phyloP scores from a whole-genome alignment of 2,113 vertebrate species.

The Forbesichthys agassizii region DNA sequence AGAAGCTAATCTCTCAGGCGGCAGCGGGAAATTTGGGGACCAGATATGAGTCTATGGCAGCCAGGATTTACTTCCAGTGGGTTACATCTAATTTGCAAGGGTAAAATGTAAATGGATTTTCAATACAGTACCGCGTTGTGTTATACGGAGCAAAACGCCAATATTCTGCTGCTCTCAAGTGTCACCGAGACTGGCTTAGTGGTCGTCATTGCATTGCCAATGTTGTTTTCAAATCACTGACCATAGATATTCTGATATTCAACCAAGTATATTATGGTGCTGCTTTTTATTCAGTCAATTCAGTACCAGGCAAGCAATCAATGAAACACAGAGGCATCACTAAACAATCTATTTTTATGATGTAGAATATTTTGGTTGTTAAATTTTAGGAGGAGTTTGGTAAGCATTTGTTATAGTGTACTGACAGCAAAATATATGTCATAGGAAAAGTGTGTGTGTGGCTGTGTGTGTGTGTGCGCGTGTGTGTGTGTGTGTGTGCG shows the following conservation, averaged over 20 bases:
- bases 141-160: conserved; percentile 6
- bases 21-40: neutral
- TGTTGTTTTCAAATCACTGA: conserved; percentile 13
- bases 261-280: conserved; percentile 54
- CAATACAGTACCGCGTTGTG: neutral
- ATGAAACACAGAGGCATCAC: conserved; percentile 43
- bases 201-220: neutral
- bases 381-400: conserved; percentile 25
- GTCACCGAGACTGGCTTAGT: conserved; percentile 8
- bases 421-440: conserved; percentile 10
- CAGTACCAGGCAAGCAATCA: conserved; percentile 52
- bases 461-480: neutral
- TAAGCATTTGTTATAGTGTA: conserved; percentile 9
- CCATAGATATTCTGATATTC: neutral
- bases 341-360: conserved; percentile 57
- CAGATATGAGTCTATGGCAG: neutral
- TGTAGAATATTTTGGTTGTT: conserved; percentile 12
- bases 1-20: neutral
- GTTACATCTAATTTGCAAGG: neutral
- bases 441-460: neutral
- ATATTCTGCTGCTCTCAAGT: conserved; percentile 13
- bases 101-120: neutral
- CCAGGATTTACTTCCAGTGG: neutral
- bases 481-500: neutral
- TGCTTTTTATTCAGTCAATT: conserved; percentile 54